Percentiles rank a stretch among this genome's conserved stretches.
Conservation (phyloP, 2,888 invertebrate genomes). For the Macaria liturata region DNA sequence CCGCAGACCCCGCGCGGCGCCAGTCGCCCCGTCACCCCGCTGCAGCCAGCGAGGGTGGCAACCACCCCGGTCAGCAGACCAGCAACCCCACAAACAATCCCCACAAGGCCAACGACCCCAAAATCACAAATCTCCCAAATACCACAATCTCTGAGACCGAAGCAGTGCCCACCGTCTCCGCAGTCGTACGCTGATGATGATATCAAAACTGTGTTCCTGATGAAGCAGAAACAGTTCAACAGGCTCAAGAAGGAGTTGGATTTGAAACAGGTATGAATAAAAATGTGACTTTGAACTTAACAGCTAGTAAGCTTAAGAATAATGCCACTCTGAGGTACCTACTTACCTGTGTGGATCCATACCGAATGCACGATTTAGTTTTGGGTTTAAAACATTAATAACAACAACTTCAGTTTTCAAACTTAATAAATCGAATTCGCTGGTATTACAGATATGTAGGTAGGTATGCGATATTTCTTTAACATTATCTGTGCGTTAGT, state of each 20-base stretch:
- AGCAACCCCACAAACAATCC: conserved; percentile 49
- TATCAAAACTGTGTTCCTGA: conserved; percentile 48
- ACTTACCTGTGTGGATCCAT: too few relatives aligned
- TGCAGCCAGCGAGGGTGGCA: conserved; percentile 41
- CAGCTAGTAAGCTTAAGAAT: too few relatives aligned
- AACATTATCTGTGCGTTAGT: not conserved
- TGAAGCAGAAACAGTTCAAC: conserved; percentile 62
- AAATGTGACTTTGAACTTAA: too few relatives aligned
- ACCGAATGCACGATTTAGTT: too few relatives aligned
- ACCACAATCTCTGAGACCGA: conserved; percentile 9
- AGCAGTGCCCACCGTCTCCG: conserved; percentile 2
- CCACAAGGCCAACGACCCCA: conserved; percentile 29
- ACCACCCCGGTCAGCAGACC: conserved; percentile 53
- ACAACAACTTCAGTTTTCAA: too few relatives aligned
- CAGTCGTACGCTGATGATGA: conserved; percentile 44
- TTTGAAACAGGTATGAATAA: conserved; percentile 63
- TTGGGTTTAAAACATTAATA: too few relatives aligned
- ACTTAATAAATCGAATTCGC: too few relatives aligned
- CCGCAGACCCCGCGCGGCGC: conserved; percentile 53
- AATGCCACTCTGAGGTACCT: too few relatives aligned
- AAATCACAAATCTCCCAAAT: conserved; percentile 18
- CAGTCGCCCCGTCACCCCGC: conserved; percentile 59
- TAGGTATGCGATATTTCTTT: too few relatives aligned
- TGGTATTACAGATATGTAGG: too few relatives aligned
- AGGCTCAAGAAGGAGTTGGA: conserved; percentile 73